Percentiles rank a stretch among this genome's conserved stretches.
These are phyloP conservation scores for Galerucella pusilla DNA, from an alignment of 2,888 invertebrate genomes.

Conservation along the genomic window DNA sequence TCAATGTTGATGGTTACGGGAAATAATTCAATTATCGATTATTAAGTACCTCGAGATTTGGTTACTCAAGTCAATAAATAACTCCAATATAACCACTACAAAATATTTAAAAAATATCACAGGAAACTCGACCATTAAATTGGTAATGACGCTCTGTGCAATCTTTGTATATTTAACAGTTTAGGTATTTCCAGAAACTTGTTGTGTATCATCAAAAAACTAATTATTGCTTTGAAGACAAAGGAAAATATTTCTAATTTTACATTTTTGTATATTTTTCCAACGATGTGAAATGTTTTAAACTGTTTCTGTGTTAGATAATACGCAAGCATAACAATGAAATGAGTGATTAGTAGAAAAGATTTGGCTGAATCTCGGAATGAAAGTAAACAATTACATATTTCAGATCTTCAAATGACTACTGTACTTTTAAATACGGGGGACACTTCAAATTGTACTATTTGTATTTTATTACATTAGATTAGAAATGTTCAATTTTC, in stretches of 20 bases:
- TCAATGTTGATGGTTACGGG: too few relatives aligned
- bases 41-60: too few relatives aligned
- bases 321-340: not conserved
- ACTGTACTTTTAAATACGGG: not conserved
- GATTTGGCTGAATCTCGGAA: not conserved
- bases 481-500: too few relatives aligned
- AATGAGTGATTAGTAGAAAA: not conserved
- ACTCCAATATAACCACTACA: too few relatives aligned
- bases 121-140: not conserved
- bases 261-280: constrained; percentile 4
- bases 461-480: not conserved
- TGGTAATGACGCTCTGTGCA: not conserved
- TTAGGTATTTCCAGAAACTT: not conserved
- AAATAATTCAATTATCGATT: too few relatives aligned
- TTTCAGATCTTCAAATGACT: not conserved
- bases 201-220: not conserved
- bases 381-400: not conserved
- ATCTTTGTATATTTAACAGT: not conserved
- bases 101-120: not conserved
- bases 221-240: constrained; percentile 1
- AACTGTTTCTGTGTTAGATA: not conserved
- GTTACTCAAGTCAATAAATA: too few relatives aligned
- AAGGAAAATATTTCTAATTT: not conserved
- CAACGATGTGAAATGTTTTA: not conserved
- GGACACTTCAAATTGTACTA: not conserved